phyloP scores from a whole-genome alignment of 2,888 invertebrate genomes.

The Hofmannophila pseudospretella region DNA sequence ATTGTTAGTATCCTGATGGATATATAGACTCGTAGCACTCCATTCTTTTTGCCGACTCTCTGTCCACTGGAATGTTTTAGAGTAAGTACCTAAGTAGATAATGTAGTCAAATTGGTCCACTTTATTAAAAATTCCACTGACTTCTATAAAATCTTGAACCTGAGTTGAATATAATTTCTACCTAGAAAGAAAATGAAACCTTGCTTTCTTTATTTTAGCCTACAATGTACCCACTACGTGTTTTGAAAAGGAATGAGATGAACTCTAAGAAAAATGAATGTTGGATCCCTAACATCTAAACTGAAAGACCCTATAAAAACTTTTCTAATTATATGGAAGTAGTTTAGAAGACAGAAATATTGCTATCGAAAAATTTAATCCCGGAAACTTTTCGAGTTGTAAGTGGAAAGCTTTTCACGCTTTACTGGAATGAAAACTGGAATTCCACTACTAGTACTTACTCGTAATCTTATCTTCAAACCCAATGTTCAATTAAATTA shows the following conservation, averaged over 20 bases:
- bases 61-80: too few relatives aligned
- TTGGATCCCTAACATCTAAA: neutral
- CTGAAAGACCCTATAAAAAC: neutral
- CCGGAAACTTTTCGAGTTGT: conserved; percentile 3
- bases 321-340: conserved; percentile 4
- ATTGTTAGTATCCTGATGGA: too few relatives aligned
- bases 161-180: conserved; percentile 1
- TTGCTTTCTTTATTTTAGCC: conserved; percentile 18
- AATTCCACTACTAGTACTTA: too few relatives aligned
- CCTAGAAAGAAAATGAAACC: conserved; percentile 12
- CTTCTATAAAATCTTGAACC: neutral
- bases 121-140: neutral
- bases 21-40: too few relatives aligned
- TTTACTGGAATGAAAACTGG: conserved; percentile 4
- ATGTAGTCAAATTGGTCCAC: too few relatives aligned
- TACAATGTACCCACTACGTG: conserved; percentile 25
- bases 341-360: conserved; percentile 1
- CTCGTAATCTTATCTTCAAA: conserved; percentile 7
- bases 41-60: too few relatives aligned
- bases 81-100: too few relatives aligned
- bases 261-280: neutral
- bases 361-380: conserved; percentile 3
- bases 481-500: conserved; percentile 18
- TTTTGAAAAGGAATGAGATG: conserved; percentile 18
- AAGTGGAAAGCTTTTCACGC: neutral